Evolutionary conservation across 2,888 invertebrate genomes (phyloP).

Genomic region (Rhimphoctona megacephalus): DNA sequence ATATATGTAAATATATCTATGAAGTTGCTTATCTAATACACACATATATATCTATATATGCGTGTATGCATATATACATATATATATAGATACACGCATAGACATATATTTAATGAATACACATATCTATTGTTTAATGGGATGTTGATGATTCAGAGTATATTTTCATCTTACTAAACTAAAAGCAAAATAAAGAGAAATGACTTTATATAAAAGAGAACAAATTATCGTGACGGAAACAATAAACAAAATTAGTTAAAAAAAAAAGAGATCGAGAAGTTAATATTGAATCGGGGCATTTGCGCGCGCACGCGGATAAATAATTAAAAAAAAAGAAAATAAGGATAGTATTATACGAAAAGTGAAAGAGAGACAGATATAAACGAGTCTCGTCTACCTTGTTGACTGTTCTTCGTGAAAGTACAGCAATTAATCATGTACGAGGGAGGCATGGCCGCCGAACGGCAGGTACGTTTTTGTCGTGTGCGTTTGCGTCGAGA

Average conservation of each 20-base stretch:
- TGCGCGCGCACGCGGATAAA: neutral
- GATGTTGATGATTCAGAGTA: constrained; percentile 80
- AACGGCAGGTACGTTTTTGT: constrained; percentile 81
- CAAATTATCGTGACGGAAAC: constrained; percentile 61
- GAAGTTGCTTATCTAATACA: constrained; percentile 2
- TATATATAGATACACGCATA: neutral
- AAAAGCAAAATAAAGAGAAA: constrained; percentile 40
- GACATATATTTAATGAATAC: constrained; percentile 5
- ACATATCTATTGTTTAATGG: constrained; percentile 62
- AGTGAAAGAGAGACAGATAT: constrained; percentile 48
- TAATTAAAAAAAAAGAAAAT: neutral
- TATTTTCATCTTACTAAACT: constrained; percentile 76
- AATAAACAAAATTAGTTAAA: constrained; percentile 60
- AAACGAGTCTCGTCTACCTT: constrained; percentile 24
- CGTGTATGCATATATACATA: neutral
- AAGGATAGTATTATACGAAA: constrained; percentile 15
- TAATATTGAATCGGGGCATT: constrained; percentile 41
- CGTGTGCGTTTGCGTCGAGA: constrained; percentile 57
- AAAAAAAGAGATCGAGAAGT: neutral
- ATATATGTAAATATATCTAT: constrained; percentile 50
- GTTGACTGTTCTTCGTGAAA: constrained; percentile 52
- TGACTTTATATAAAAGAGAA: constrained; percentile 18
- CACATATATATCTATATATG: constrained; percentile 43
- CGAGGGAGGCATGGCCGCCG: constrained; percentile 83
- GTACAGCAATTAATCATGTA: constrained; percentile 78